These are phyloP conservation scores for Mormyrus proboscirostris DNA, from an alignment of 2,797 vertebrate species.

Conservation along the genomic window DNA sequence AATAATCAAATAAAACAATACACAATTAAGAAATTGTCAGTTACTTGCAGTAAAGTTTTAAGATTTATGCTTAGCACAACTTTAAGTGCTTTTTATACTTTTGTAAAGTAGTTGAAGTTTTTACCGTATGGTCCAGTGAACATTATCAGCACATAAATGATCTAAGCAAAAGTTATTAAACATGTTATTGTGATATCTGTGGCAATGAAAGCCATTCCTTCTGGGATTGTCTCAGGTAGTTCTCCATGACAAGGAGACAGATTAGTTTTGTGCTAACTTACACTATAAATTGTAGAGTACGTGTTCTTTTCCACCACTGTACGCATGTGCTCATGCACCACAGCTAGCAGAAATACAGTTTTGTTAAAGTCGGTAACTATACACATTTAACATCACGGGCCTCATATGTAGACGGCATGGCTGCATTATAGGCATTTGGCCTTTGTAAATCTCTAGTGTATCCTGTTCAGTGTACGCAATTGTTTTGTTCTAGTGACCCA, in stretches of 20 bases:
- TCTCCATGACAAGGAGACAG: not conserved
- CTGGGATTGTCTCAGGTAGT: not conserved
- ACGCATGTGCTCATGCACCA: not conserved
- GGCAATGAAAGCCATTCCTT: not conserved
- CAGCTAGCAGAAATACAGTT: not conserved
- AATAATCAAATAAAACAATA: not conserved
- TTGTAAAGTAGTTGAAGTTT: not conserved
- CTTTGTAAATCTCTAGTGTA: not conserved
- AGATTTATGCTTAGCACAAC: not conserved
- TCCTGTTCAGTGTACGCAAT: not conserved
- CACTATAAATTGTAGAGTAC: not conserved
- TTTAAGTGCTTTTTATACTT: not conserved
- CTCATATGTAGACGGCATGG: not conserved
- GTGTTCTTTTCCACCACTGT: not conserved
- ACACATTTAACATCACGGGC: not conserved
- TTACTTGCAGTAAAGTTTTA: not conserved
- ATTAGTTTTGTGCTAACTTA: not conserved
- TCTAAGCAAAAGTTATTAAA: not conserved
- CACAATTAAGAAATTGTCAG: not conserved
- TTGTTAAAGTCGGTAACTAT: not conserved
- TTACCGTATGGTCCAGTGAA: not conserved
- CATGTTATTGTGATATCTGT: not conserved
- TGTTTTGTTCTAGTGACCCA: not conserved
- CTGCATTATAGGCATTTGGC: not conserved
- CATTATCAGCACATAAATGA: not conserved